Conservation (phyloP, 2,113 vertebrate species). For the Phasianus colchicus region DNA sequence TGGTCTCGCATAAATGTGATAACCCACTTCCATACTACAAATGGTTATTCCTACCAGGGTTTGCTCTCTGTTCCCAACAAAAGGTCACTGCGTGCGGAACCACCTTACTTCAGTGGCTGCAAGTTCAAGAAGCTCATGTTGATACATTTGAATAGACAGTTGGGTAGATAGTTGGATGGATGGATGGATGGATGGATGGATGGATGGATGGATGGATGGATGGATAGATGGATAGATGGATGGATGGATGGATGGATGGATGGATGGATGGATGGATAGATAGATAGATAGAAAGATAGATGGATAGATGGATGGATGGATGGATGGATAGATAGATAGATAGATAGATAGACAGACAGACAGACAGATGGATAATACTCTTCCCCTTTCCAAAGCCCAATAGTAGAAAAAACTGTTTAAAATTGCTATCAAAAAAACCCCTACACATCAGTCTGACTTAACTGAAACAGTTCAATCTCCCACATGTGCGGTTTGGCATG, state of each 20-base stretch:
- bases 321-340: too few relatives aligned
- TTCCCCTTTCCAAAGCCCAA: background rate
- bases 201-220: too few relatives aligned
- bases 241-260: too few relatives aligned
- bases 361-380: background rate
- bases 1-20: background rate
- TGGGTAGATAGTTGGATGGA: too few relatives aligned
- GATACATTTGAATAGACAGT: too few relatives aligned
- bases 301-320: too few relatives aligned
- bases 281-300: too few relatives aligned
- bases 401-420: background rate
- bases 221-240: too few relatives aligned
- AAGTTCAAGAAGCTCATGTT: background rate
- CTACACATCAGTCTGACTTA: background rate
- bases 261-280: too few relatives aligned
- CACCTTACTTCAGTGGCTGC: background rate
- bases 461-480: slow-evolving; percentile 13
- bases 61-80: background rate
- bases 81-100: background rate
- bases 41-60: background rate
- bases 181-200: too few relatives aligned
- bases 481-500: background rate
- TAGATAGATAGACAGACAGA: too few relatives aligned
- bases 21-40: background rate
- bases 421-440: background rate